These are phyloP conservation scores for Albula glossodonta DNA, from an alignment of 2,113 vertebrate species.

Conservation along the genomic window DNA sequence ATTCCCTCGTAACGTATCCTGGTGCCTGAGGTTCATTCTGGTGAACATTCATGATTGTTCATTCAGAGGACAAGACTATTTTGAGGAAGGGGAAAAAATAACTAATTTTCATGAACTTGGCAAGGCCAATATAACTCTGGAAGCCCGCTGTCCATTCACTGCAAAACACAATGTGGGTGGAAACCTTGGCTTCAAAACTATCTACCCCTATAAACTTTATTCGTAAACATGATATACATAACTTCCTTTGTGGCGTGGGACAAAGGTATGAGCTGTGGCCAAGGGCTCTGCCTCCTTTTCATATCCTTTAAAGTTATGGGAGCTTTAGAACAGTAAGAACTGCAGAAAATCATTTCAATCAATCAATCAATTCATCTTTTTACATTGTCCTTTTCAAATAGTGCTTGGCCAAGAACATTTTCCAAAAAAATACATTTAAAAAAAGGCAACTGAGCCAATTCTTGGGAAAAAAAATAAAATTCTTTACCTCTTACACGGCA, in stretches of 20 bases:
- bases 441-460: too few species aligned
- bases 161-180: not conserved
- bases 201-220: not conserved
- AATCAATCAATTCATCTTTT: too few species aligned
- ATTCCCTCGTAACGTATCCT: not conserved
- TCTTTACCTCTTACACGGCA: too few species aligned
- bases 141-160: not conserved
- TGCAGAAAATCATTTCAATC: too few species aligned
- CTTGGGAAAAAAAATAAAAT: too few species aligned
- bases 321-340: not conserved
- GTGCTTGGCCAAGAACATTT: too few species aligned
- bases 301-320: too few species aligned
- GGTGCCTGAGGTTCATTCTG: not conserved
- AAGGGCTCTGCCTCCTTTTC: not conserved
- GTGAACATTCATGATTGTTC: not conserved
- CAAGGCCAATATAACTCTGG: not conserved
- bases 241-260: not conserved
- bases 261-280: not conserved
- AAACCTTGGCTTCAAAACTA: not conserved
- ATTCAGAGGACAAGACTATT: not conserved
- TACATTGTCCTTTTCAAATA: too few species aligned
- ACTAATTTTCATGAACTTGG: too few species aligned
- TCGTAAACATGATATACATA: not conserved
- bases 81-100: too few species aligned
- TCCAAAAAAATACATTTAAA: too few species aligned